A percentile compares a stretch with the other conserved stretches of the same genome.
Evolutionary conservation across 2,888 invertebrate species (phyloP).

Genomic region (Drosophila aldrichi): DNA sequence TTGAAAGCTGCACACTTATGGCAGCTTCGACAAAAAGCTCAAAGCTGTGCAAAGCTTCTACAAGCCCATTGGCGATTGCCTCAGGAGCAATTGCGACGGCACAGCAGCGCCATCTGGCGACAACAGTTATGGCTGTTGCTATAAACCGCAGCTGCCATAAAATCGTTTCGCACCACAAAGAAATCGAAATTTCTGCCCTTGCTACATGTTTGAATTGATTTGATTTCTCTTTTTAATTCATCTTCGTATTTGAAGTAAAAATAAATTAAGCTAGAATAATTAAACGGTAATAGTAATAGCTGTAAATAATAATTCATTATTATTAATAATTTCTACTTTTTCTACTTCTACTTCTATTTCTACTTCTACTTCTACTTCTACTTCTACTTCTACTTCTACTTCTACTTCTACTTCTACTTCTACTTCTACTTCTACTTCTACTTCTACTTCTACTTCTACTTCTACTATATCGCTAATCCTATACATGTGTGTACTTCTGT

Average conservation of each 20-base stretch:
- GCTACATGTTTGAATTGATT: neutral
- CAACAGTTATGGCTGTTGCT: conserved; percentile 11
- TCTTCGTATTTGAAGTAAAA: no score
- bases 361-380: neutral
- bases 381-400: neutral
- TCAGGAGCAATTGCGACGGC: neutral
- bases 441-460: neutral
- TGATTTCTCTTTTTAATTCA: neutral
- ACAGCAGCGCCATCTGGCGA: conserved; percentile 54
- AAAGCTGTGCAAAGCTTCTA: conserved; percentile 13
- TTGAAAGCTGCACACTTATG: neutral
- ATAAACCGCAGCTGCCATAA: conserved; percentile 55
- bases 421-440: no score
- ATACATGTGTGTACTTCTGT: neutral
- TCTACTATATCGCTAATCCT: no score
- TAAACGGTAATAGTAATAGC: no score
- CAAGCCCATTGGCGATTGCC: neutral
- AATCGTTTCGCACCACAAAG: conserved; percentile 7
- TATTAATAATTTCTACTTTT: no score
- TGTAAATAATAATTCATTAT: no score
- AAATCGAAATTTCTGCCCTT: conserved; percentile 4
- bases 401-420: no score
- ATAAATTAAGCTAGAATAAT: no score
- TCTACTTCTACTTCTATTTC: no score
- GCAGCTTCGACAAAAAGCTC: neutral